Conservation (phyloP, 1,140 invertebrate genomes). For the Branchinecta lynchi region DNA sequence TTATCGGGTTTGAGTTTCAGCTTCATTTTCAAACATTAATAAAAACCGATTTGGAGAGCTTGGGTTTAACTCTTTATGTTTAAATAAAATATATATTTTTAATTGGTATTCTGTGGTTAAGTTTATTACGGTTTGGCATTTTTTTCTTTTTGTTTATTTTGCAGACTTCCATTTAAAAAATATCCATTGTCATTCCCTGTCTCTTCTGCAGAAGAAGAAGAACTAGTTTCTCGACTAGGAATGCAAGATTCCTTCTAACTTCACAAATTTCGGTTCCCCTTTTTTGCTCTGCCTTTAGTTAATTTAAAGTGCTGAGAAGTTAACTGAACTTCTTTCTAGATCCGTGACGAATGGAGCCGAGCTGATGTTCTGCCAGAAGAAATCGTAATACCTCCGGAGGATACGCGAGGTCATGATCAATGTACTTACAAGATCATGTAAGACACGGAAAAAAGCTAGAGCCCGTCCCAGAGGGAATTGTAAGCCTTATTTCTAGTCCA, state of each 20-base stretch:
- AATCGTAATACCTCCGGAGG: constrained; percentile 17
- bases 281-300: neutral
- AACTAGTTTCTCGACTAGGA: neutral
- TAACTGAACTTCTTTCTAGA: constrained; percentile 14
- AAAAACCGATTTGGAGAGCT: too few relatives aligned
- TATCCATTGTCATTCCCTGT: neutral
- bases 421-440: constrained; percentile 16
- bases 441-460: neutral
- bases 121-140: too few relatives aligned
- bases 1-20: too few relatives aligned
- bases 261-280: neutral
- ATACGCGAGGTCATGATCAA: constrained; percentile 18
- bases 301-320: neutral
- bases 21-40: too few relatives aligned
- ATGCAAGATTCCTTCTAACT: neutral
- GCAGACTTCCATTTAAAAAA: neutral
- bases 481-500: too few relatives aligned
- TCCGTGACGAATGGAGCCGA: constrained; percentile 18
- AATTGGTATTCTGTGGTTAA: too few relatives aligned
- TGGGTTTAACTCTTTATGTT: too few relatives aligned
- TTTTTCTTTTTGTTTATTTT: neutral
- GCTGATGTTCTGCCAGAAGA: constrained; percentile 20
- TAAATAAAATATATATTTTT: too few relatives aligned
- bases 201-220: neutral
- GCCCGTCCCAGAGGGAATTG: too few relatives aligned